Percentiles rank a stretch among this genome's conserved stretches.
These are phyloP conservation scores for Arrhopalites spinosus DNA, from an alignment of 2,888 invertebrate genomes.

Conservation along the genomic window DNA sequence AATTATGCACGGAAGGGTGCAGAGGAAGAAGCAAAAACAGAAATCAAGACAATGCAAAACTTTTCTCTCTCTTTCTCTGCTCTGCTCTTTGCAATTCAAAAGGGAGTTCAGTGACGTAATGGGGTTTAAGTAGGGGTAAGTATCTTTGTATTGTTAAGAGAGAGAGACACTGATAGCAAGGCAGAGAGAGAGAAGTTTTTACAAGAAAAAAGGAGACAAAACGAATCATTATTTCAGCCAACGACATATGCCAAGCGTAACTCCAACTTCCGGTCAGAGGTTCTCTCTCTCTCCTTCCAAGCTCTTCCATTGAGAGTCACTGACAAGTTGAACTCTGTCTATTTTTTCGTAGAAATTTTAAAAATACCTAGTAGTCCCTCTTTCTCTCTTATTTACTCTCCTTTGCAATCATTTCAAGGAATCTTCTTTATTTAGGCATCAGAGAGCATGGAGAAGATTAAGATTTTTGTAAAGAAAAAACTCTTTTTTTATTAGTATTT, in stretches of 20 bases:
- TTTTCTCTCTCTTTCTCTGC: too few species aligned
- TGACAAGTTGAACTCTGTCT: neutral
- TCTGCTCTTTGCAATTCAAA: too few species aligned
- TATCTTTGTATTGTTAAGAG: neutral
- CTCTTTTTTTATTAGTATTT: neutral
- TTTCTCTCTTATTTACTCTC: neutral
- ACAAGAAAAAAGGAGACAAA: neutral
- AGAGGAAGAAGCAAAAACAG: neutral
- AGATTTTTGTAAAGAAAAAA: neutral
- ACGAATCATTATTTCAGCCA: conserved; percentile 43
- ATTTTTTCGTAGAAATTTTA: conserved; percentile 7
- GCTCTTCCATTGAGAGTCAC: neutral
- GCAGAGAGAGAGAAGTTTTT: neutral
- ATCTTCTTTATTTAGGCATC: too few species aligned
- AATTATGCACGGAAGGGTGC: conserved; percentile 24
- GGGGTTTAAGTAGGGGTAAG: neutral
- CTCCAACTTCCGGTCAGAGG: conserved; percentile 40
- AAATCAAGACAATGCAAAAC: neutral
- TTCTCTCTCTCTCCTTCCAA: neutral
- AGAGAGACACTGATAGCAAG: neutral
- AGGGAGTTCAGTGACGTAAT: too few species aligned
- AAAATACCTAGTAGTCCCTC: neutral
- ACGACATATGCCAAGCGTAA: conserved; percentile 56
- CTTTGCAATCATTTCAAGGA: neutral
- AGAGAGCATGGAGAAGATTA: neutral